Percentiles rank a stretch among this genome's conserved stretches.
Evolutionary conservation across 1,140 invertebrate genomes (phyloP).

Genomic region (Colletes gigas): DNA sequence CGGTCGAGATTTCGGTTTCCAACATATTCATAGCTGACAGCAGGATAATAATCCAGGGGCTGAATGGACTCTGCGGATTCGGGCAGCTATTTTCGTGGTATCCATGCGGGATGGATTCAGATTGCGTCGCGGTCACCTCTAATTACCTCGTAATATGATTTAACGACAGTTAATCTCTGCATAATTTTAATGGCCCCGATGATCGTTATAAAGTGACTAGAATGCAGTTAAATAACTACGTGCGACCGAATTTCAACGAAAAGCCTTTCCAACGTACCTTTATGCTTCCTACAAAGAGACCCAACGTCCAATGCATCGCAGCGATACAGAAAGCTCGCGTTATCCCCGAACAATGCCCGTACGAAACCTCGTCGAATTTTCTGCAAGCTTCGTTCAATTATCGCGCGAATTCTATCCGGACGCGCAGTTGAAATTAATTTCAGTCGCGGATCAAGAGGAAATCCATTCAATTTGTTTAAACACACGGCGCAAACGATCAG

Average conservation of each 20-base stretch:
- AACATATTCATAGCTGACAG: constrained; percentile 48
- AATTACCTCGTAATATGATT: constrained; percentile 54
- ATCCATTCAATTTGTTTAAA: too few species aligned
- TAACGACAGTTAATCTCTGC: constrained; percentile 51
- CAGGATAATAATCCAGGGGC: constrained; percentile 52
- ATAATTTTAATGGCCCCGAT: constrained; percentile 28
- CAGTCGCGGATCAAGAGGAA: too few species aligned
- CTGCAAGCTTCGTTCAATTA: too few species aligned
- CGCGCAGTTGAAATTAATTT: too few species aligned
- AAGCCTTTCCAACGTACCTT: neutral
- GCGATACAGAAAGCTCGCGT: neutral
- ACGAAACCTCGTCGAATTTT: too few species aligned
- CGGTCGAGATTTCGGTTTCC: constrained; percentile 38
- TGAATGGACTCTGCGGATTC: constrained; percentile 52
- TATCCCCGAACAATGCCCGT: too few species aligned
- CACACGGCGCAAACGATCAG: too few species aligned
- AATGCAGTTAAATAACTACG: neutral
- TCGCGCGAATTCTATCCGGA: too few species aligned
- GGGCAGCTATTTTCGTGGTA: constrained; percentile 56
- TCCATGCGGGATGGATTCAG: constrained; percentile 46
- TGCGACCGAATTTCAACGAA: neutral
- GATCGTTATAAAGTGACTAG: constrained; percentile 21
- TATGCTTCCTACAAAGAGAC: neutral
- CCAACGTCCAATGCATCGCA: neutral
- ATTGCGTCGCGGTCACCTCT: constrained; percentile 44